Base-by-base conservation (phyloP, 2,797 vertebrate species). In the Australoheros facetus region DNA sequence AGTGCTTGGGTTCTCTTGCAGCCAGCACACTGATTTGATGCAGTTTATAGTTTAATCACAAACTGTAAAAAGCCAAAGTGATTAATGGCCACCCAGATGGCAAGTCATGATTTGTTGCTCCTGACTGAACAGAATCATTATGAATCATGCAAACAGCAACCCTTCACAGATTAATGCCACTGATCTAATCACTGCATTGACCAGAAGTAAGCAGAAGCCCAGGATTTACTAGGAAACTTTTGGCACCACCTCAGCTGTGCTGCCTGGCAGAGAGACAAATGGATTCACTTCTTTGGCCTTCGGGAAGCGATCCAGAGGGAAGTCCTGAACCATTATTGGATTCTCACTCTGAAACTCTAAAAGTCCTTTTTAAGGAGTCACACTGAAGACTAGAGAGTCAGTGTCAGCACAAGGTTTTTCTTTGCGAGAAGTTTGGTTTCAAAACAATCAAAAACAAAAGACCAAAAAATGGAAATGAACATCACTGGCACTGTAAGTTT, bases 11-110 rank as follows among this genome's bases (percentile, higher is more conserved):
- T 39, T 30, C 42, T 58, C 14, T 16, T 55, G 21, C 3, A 37
- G 19, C 13, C 17, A 51, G 28, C n/a, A 73, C 21, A 85, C 71
- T 79, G 28, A 78, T 86, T 81, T 57, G 54, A 66, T 71, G 32
- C 32, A 23, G 21, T 88, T 87, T 79, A 78, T 75, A 56, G 51
- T 81, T 83, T 83, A 80, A 91, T 87, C 64, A 83, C 45, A 66
- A 74, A 48, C 62, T 77, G 53, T 56, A 60, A 85, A 73, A 60
- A 45, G 85, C 75, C 79, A 69, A 48, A 73, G 32, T 82, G 79
- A 88, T 23, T 88, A 42, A 92, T 30, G 9, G 53, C 26, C 56
- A 59, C 54, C 85, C 91, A 92, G 89, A 91, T 90, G 88, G 87
- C 32, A 72, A 77, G 57, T 74, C 70, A 4, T 90, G 60, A 89